A percentile compares a stretch with the other conserved stretches of the same genome.
These are phyloP conservation scores for Mantis religiosa DNA, from an alignment of 2,888 invertebrate genomes.

Conservation along the genomic window DNA sequence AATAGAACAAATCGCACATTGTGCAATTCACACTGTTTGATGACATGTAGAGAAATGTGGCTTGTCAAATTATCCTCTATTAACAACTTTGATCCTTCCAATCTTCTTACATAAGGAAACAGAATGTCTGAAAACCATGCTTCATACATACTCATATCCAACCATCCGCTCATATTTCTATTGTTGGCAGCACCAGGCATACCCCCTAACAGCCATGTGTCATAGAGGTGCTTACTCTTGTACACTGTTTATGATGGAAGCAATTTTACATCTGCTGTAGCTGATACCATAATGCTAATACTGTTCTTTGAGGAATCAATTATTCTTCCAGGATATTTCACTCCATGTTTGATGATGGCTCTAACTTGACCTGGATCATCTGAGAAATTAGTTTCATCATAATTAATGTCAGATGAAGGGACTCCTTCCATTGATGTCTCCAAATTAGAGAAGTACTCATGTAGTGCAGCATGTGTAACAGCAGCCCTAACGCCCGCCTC, in stretches of 20 bases:
- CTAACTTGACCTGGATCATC: conserved; percentile 37
- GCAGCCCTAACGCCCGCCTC: no score
- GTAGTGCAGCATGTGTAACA: conserved; percentile 24
- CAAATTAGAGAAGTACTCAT: conserved; percentile 31
- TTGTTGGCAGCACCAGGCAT: not conserved
- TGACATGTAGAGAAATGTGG: no score
- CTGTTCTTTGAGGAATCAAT: conserved; percentile 34
- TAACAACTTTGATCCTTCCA: no score
- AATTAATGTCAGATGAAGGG: conserved; percentile 35
- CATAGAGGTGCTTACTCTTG: conserved; percentile 36
- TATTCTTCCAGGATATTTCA: conserved; percentile 33
- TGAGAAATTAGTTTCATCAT: conserved; percentile 39
- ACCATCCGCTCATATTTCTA: no score
- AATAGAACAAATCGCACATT: no score
- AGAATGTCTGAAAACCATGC: no score
- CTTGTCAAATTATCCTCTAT: no score
- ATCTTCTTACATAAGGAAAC: no score
- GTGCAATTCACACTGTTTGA: no score
- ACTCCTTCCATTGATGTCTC: conserved; percentile 24
- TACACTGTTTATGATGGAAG: conserved; percentile 39
- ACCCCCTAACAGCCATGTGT: conserved; percentile 3
- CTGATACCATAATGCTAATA: conserved; percentile 38
- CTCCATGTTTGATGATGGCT: conserved; percentile 28
- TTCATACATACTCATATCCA: no score
- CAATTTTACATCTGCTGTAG: conserved; percentile 36